Evolutionary conservation across 2,113 vertebrate genomes (phyloP).

Genomic region (Odontesthes bonariensis): DNA sequence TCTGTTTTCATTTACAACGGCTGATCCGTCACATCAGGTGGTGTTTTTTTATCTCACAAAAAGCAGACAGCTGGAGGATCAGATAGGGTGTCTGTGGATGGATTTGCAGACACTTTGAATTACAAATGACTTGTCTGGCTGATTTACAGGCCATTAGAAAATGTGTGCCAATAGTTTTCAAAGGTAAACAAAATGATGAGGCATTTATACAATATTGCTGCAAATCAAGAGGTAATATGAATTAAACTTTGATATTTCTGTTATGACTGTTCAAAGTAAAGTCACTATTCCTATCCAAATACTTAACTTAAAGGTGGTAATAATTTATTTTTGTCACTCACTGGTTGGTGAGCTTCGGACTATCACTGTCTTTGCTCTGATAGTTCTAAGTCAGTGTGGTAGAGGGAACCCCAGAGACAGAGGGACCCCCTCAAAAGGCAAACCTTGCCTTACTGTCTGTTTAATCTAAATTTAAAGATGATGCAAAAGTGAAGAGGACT

Average conservation of each 20-base stretch:
- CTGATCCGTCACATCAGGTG: constrained; percentile 11
- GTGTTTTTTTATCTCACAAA: constrained; percentile 49
- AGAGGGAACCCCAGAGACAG: too few relatives aligned
- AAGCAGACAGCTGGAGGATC: constrained; percentile 39
- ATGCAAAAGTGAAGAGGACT: neutral
- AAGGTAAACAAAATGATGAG: neutral
- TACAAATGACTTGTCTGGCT: constrained; percentile 12
- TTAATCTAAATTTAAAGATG: neutral
- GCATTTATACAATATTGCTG: neutral
- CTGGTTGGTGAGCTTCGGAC: neutral
- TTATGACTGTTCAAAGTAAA: neutral
- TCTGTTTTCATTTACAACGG: constrained; percentile 19
- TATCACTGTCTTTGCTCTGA: neutral
- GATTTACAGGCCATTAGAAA: neutral
- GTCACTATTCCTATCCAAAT: neutral
- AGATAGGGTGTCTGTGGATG: constrained; percentile 1
- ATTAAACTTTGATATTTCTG: neutral
- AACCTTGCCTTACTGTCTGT: neutral
- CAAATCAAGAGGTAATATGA: neutral
- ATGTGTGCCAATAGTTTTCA: neutral
- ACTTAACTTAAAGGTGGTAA: neutral
- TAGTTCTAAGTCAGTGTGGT: too few relatives aligned
- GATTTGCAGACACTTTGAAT: constrained; percentile 18
- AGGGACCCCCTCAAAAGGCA: neutral
- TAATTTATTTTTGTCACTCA: neutral